A percentile compares a stretch with the other conserved stretches of the same genome.
phyloP scores from a whole-genome alignment of 2,888 invertebrate genomes.

The Onchidella celtica region DNA sequence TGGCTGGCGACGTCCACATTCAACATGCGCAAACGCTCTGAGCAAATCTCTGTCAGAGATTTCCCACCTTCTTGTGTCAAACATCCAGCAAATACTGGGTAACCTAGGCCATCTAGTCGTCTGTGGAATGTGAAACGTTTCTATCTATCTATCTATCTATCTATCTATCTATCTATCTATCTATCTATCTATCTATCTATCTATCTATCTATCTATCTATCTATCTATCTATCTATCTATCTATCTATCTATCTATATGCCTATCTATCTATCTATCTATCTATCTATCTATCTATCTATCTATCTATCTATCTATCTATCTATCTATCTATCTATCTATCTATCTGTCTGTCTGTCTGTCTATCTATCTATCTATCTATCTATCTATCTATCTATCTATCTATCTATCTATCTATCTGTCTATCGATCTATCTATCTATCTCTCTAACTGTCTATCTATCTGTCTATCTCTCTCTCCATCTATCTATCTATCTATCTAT shows the following conservation, averaged over 20 bases:
- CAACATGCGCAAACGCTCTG: background rate
- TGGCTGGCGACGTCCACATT: background rate
- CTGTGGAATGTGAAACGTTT: slow-evolving; percentile 18
- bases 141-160: background rate
- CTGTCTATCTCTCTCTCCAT: too few species aligned
- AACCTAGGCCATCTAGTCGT: slow-evolving; percentile 25
- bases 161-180: slow-evolving; percentile 3
- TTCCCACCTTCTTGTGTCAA: background rate
- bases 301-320: slow-evolving; percentile 32
- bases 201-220: background rate
- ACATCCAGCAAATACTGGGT: slow-evolving; percentile 24
- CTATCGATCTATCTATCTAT: slow-evolving; percentile 1
- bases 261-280: background rate
- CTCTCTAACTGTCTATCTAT: too few species aligned
- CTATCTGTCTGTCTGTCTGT: too few species aligned
- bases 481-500: slow-evolving; percentile 24
- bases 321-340: slow-evolving; percentile 14
- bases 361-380: too few species aligned
- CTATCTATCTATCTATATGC: background rate
- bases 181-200: background rate
- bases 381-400: slow-evolving; percentile 19
- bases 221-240: background rate
- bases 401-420: slow-evolving; percentile 7
- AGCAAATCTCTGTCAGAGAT: background rate
- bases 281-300: background rate